Conservation (phyloP, 1,140 invertebrate genomes). For the Drosophila bifasciata region DNA sequence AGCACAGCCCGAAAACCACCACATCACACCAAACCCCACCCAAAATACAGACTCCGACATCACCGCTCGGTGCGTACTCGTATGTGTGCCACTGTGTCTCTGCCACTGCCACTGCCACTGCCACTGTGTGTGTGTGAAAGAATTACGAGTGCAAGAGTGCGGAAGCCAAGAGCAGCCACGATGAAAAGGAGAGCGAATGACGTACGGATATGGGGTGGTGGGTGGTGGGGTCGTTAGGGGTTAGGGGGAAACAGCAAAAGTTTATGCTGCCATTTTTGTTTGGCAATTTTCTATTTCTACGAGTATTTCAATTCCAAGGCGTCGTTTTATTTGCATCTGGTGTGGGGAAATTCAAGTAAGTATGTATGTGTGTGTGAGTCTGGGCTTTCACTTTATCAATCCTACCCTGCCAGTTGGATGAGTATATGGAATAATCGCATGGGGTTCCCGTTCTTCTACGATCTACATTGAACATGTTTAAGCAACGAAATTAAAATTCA, state of each 20-base stretch:
- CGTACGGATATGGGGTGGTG: no score
- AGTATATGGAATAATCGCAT: neutral
- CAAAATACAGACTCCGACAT: neutral
- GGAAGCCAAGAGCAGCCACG: constrained; percentile 11
- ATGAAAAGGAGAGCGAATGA: constrained; percentile 41
- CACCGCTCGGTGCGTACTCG: constrained; percentile 27
- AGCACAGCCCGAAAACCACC: constrained; percentile 39
- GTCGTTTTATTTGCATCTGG: constrained; percentile 70
- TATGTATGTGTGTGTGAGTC: constrained; percentile 7
- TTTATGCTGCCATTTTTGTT: constrained; percentile 79
- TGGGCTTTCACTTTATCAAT: constrained; percentile 12
- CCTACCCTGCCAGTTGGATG: constrained; percentile 9
- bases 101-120: no score
- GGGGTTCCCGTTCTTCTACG: no score
- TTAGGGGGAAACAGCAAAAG: constrained; percentile 67
- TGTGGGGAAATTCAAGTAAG: constrained; percentile 17
- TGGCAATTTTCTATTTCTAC: constrained; percentile 66
- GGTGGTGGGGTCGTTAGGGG: no score
- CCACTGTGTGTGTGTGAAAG: constrained; percentile 52
- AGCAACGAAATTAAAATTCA: no score
- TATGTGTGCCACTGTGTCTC: constrained; percentile 44
- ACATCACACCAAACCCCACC: no score
- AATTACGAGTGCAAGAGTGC: constrained; percentile 53
- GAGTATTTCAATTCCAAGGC: constrained; percentile 59
- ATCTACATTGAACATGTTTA: no score